Conservation (phyloP, 2,113 vertebrate species). For the Passer domesticus region DNA sequence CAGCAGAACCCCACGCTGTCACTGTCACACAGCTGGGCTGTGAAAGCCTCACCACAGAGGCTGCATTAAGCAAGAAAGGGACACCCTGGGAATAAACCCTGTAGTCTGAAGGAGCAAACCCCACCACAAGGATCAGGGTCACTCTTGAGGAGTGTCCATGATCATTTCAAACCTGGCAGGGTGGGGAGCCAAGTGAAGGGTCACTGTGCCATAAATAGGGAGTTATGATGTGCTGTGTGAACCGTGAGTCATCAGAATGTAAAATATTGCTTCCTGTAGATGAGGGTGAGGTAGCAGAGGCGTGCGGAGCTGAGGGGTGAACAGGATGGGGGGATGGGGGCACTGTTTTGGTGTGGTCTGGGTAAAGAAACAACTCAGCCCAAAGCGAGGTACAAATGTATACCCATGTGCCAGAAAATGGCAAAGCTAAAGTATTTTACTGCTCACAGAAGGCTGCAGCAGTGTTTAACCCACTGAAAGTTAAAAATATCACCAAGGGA, state of each 20-base stretch:
- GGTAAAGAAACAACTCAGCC: not conserved
- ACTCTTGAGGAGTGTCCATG: not conserved
- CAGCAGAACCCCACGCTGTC: not conserved
- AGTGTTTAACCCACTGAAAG: not conserved
- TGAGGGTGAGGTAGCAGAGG: not conserved
- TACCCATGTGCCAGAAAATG: not conserved
- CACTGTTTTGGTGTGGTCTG: not conserved
- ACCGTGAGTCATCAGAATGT: not conserved
- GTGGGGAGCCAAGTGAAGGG: not conserved
- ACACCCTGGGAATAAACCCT: not conserved
- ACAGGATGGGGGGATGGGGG: not conserved
- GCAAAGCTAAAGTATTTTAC: not conserved
- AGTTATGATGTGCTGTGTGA: not conserved
- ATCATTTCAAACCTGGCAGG: accelerated
- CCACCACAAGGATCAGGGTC: no score
- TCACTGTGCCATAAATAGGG: not conserved
- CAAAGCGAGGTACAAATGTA: accelerated
- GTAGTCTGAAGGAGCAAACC: not conserved
- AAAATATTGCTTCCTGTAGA: not conserved
- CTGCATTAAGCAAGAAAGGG: not conserved
- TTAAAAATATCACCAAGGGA: not conserved
- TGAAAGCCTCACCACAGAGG: not conserved
- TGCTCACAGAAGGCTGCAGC: not conserved
- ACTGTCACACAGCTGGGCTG: not conserved
- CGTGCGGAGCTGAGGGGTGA: not conserved